Evolutionary conservation across 1,140 invertebrate species (phyloP), one percentile per base, ranked within the genome.

Genomic region (Megalopta genalis): DNA sequence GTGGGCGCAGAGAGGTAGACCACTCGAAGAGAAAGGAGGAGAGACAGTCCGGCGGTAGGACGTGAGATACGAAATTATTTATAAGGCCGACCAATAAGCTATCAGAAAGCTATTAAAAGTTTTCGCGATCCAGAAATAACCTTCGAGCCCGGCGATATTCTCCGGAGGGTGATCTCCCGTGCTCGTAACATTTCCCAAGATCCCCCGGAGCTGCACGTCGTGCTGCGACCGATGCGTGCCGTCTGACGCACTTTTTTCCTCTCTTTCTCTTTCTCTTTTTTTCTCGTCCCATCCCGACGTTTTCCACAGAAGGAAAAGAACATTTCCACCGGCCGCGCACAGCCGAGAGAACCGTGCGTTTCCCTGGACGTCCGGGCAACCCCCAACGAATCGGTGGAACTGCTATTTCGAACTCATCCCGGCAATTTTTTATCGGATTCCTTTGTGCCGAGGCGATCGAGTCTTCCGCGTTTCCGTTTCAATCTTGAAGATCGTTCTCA

Each of bases 101-200:
- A 89, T 88, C 88, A 82, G 86, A 89, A 89, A 89, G 85, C 85
- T 89, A 89, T 89, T 89, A 89, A 89, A 89, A 89, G 88, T 89
- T 89, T 86, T 88, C 86, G 81, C 82, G 69, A 84, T 80, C 75
- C 78, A 86, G 85, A 89, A 88, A 88, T 88, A 89, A 88, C 82
- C 82, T 88, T 67, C 71, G 75, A 72, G 82, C 73, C 83, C 68
- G 67, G 32, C 68, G 71, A 32, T 77, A 65, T 80, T 81, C 86
- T 74, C 86, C 37, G 25, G 79, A 75, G 77, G 77, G 70, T 78
- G 83, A 87, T 88, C 76, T 81, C 72, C 46, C 32, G 32, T 69
- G 52, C 64, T 76, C 52, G 39, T 70, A 82, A 79, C 76, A 18
- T 74, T 80, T 70, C 57, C 52, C 54, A 37, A 70, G 37, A 75